Percentiles rank a stretch among this genome's conserved stretches.
Evolutionary conservation across 2,797 vertebrate species (phyloP).

Genomic region (Amniataba percoides): DNA sequence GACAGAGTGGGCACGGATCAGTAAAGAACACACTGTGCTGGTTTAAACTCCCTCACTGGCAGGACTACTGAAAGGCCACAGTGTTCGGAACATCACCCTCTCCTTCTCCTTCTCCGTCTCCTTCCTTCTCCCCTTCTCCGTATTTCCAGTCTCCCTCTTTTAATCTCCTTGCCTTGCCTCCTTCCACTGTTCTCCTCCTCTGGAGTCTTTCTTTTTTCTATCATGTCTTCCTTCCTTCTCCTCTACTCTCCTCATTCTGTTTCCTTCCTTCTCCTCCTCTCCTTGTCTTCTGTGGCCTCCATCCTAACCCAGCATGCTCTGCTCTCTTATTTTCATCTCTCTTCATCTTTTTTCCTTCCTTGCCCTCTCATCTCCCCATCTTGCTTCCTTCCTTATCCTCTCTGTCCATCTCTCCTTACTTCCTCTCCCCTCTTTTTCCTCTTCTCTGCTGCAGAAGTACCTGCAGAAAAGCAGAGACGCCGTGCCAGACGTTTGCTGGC

Average conservation of each 20-base stretch:
- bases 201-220: no score
- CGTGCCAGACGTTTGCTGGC: conserved; percentile 37
- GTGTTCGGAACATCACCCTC: conserved; percentile 68
- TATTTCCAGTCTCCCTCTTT: conserved; percentile 10
- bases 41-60: conserved; percentile 74
- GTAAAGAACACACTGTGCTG: conserved; percentile 80
- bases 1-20: conserved; percentile 61
- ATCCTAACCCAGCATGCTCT: neutral
- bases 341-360: neutral
- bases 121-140: conserved; percentile 32
- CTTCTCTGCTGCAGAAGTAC: conserved; percentile 16
- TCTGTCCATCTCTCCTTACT: neutral
- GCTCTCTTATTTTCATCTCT: neutral
- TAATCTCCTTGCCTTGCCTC: neutral
- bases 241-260: neutral
- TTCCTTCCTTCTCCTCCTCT: conserved; percentile 21
- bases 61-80: conserved; percentile 79
- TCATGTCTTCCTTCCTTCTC: neutral
- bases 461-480: conserved; percentile 29
- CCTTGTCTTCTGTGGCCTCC: neutral
- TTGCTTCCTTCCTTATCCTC: neutral
- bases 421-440: neutral
- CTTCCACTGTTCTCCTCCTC: neutral
- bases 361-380: neutral
- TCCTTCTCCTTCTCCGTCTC: conserved; percentile 17